Base-by-base conservation (phyloP, 2,113 vertebrate species). In the Ciconia stormi region DNA sequence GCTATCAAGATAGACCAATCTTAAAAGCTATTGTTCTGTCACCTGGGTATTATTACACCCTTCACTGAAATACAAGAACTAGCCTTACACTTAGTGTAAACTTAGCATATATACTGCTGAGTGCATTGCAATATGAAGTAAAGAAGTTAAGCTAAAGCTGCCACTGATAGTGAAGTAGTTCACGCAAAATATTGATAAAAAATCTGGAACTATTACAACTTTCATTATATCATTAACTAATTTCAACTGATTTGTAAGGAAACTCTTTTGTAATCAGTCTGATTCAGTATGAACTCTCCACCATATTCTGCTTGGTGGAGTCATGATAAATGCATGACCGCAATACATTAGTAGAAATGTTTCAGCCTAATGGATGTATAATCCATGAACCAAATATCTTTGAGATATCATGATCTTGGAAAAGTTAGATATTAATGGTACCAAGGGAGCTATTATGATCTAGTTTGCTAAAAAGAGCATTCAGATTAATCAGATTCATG, bases 401-500 rank as follows among this genome's bases (percentile, higher is more conserved):
- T 96, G 81, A 89, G 89, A 83, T 93, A 96, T 61, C 78, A 73
- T 85, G 79, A 90, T 95, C 93, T 82, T 95, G 87, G 87, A 96
- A 97, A 50, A 50, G 71, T 70, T 94, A 89, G 81, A 92, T 95
- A 95, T 95, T 97, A 94, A 78, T 89, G 80, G 65, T 47, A 93
- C 77, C 93, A 59, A 81, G 95, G 95, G 95, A 97, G 67, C 71
- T 94, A 90, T 96, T 96, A 95, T 44, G 87, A 95, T 89, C 91
- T 72, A 93, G 90, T 97, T 95, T 92, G 78, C 93, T 95, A 95
- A 95, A 97, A 96, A 79, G 70, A 95, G 77, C 59, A 72, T 92
- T 96, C 70, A 70, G 85, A 95, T 97, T 93, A 94, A 96, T 95
- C 91, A 90, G 85, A 96, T 93, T 96, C 85, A 95, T 50, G 81